Evolutionary conservation across 2,888 invertebrate genomes (phyloP).

Genomic region (Archaeoteleia sp.): DNA sequence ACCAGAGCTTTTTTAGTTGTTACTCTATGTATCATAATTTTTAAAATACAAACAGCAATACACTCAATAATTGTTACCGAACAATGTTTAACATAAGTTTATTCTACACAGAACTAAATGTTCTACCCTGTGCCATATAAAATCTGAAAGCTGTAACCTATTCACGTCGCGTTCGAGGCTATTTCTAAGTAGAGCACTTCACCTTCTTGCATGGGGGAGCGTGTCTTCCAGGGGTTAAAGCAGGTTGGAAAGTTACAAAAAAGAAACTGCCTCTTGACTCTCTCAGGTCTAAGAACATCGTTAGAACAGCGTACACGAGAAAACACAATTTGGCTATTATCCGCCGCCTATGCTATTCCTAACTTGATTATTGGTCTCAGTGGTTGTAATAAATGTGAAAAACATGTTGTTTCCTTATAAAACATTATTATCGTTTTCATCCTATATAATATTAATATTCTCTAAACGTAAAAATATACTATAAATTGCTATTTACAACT

Average conservation of each 20-base stretch:
- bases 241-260: slow-evolving; percentile 27
- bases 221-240: slow-evolving; percentile 11
- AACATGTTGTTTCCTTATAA: slow-evolving; percentile 16
- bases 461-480: too few species aligned
- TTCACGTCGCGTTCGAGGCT: slow-evolving; percentile 8
- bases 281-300: slow-evolving; percentile 46
- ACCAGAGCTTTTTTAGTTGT: too few species aligned
- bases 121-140: slow-evolving; percentile 6
- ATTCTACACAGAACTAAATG: too few species aligned
- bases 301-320: slow-evolving; percentile 53
- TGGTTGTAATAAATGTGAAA: slow-evolving; percentile 16
- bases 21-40: too few species aligned
- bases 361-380: slow-evolving; percentile 31
- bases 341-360: slow-evolving; percentile 54
- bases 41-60: too few species aligned
- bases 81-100: too few species aligned
- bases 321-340: slow-evolving; percentile 60
- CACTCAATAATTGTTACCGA: too few species aligned
- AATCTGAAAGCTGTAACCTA: slow-evolving; percentile 6
- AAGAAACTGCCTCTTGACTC: slow-evolving; percentile 30
- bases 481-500: too few species aligned
- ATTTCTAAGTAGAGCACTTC: slow-evolving; percentile 19
- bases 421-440: too few species aligned
- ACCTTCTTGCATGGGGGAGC: too few species aligned
- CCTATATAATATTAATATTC: too few species aligned